Percentiles rank a stretch among this genome's conserved stretches.
These are phyloP conservation scores for Etheostoma cragini DNA, from an alignment of 2,113 vertebrate genomes.

Conservation along the genomic window DNA sequence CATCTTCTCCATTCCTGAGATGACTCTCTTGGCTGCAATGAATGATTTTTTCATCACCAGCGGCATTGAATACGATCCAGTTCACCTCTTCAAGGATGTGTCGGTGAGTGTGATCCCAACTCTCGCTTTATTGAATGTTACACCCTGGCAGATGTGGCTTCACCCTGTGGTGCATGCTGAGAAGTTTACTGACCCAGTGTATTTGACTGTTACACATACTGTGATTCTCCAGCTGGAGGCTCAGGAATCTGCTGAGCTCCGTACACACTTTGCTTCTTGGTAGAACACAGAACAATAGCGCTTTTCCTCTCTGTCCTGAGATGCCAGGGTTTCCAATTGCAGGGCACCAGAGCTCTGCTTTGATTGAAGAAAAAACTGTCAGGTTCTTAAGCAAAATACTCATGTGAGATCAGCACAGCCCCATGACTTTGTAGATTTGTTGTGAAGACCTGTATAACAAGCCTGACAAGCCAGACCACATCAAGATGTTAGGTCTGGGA, in stretches of 20 bases:
- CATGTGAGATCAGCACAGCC: no score
- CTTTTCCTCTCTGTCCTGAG: neutral
- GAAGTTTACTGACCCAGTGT: neutral
- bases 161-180: conserved; percentile 16
- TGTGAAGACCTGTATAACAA: no score
- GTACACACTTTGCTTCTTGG: conserved; percentile 6
- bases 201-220: neutral
- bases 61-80: conserved; percentile 88
- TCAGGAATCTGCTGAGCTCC: conserved; percentile 49
- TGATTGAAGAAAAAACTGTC: neutral
- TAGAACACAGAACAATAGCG: conserved; percentile 32
- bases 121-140: neutral
- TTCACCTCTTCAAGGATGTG: conserved; percentile 89
- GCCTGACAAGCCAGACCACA: no score
- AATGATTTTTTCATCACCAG: conserved; percentile 89
- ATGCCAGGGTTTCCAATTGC: conserved; percentile 25
- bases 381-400: neutral
- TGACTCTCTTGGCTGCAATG: conserved; percentile 87
- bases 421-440: no score
- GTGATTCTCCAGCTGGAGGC: conserved; percentile 29
- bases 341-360: neutral
- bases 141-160: neutral
- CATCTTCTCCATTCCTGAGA: conserved; percentile 90
- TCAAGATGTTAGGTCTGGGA: no score
- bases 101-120: conserved; percentile 78